phyloP scores from a whole-genome alignment of 2,113 vertebrate species.

The Hylia prasina region DNA sequence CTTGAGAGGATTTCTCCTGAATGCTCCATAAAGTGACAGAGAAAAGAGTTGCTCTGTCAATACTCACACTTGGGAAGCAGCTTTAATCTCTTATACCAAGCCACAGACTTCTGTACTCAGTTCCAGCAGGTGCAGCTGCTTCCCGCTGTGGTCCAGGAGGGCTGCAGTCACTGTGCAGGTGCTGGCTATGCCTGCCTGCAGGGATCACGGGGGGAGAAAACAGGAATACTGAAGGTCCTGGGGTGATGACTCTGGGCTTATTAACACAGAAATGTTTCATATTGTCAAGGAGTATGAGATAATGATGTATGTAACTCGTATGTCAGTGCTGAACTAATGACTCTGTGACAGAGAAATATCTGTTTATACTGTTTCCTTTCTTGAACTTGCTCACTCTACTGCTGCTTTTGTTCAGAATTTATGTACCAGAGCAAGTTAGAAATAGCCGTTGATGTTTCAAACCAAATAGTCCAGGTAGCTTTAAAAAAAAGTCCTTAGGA shows the following conservation, averaged over 20 bases:
- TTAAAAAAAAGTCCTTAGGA: neutral
- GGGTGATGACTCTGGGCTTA: neutral
- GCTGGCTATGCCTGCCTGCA: neutral
- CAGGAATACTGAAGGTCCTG: neutral
- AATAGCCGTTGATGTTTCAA: neutral
- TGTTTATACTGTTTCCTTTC: neutral
- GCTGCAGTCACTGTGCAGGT: neutral
- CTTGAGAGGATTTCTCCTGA: neutral
- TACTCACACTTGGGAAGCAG: neutral
- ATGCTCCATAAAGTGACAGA: neutral
- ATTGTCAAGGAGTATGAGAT: neutral
- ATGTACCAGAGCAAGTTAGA: neutral
- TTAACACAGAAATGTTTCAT: neutral
- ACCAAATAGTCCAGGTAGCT: neutral
- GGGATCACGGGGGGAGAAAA: neutral
- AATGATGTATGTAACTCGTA: neutral
- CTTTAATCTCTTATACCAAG: neutral
- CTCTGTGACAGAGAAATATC: neutral
- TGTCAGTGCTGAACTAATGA: neutral
- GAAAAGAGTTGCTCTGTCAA: neutral
- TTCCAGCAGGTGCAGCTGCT: neutral
- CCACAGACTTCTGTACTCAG: fast-evolving
- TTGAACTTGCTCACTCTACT: neutral
- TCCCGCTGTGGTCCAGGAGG: neutral
- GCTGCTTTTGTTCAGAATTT: neutral